Percentiles rank a stretch among this genome's conserved stretches.
These are phyloP conservation scores for Phalacrocorax aristotelis DNA, from an alignment of 2,113 vertebrate species.

Conservation along the genomic window DNA sequence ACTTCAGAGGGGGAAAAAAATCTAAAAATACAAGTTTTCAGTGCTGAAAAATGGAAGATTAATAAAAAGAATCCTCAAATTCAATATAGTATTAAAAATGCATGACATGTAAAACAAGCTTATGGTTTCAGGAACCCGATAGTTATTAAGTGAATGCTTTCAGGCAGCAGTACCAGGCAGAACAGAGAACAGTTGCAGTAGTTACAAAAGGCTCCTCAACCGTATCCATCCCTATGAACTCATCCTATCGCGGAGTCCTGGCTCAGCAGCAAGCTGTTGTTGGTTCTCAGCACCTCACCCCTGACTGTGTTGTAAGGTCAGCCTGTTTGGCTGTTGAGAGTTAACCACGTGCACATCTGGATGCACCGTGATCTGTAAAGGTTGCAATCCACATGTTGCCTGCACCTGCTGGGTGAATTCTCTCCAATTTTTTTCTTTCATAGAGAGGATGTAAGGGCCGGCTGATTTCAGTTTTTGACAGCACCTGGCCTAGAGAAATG, in stretches of 20 bases:
- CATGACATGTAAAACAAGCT: neutral
- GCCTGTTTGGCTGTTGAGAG: neutral
- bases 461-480: slow-evolving; percentile 18
- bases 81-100: neutral
- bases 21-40: neutral
- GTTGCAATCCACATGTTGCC: neutral
- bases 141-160: neutral
- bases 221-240: neutral
- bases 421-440: neutral
- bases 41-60: neutral
- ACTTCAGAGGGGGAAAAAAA: neutral
- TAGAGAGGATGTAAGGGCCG: neutral
- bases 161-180: neutral
- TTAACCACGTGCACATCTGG: neutral
- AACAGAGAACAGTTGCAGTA: neutral
- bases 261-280: neutral
- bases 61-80: slow-evolving; percentile 1
- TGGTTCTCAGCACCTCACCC: neutral
- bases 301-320: neutral
- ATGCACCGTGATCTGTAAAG: neutral
- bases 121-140: neutral
- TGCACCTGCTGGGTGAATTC: neutral
- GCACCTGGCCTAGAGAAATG: neutral
- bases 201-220: neutral
- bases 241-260: accelerated